Evolutionary conservation across 2,797 vertebrate species (phyloP).

Genomic region (Halcyon leucocephala): DNA sequence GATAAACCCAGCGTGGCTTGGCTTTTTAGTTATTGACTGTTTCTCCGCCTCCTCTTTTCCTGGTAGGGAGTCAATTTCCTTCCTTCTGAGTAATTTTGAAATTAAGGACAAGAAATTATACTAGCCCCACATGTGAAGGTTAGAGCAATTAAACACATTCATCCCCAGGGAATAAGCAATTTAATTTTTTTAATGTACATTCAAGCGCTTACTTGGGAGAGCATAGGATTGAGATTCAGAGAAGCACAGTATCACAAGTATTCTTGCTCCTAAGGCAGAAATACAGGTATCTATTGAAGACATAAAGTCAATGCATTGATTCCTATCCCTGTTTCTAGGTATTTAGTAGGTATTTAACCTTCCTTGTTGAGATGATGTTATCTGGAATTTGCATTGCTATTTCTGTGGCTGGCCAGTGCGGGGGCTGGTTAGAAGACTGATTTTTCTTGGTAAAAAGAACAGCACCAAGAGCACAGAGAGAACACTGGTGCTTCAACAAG

Average conservation of each 20-base stretch:
- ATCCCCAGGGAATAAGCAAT: not conserved
- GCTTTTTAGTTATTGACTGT: not conserved
- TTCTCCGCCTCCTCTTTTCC: not conserved
- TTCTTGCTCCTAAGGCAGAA: not conserved
- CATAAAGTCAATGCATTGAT: not conserved
- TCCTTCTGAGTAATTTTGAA: not conserved
- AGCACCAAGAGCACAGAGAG: not conserved
- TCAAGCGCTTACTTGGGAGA: not conserved
- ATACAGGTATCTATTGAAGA: not conserved
- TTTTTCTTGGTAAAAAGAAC: not conserved
- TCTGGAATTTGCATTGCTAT: not conserved
- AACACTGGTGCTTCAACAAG: not conserved
- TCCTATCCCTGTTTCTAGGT: not conserved
- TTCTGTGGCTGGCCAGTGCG: not conserved
- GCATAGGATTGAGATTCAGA: not conserved
- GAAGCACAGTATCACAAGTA: not conserved
- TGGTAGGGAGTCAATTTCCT: not conserved
- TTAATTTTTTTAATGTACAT: not conserved
- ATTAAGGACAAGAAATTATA: not conserved
- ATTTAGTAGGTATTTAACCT: not conserved
- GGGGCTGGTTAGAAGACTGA: not conserved
- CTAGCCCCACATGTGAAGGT: not conserved
- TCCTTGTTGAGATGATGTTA: not conserved
- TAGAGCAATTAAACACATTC: not conserved
- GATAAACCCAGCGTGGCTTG: not conserved